These are phyloP conservation scores for Drosophila lacicola DNA, from an alignment of 2,888 invertebrate species.

Conservation along the genomic window DNA sequence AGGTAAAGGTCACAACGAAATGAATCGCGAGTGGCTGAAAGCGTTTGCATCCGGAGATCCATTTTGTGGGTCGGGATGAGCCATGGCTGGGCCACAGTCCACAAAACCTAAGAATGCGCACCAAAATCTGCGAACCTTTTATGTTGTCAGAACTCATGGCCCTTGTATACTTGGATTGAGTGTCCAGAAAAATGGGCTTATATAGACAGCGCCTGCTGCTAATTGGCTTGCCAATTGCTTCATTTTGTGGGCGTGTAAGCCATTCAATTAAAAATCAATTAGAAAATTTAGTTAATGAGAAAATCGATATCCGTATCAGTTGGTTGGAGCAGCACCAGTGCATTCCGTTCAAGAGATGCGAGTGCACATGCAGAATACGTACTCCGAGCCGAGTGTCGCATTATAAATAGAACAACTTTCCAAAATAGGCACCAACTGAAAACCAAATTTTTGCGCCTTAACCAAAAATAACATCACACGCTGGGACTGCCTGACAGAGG, in stretches of 20 bases:
- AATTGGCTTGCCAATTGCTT: constrained; percentile 45
- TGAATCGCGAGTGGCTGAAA: constrained; percentile 33
- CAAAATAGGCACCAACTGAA: constrained; percentile 50
- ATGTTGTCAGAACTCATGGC: constrained; percentile 48
- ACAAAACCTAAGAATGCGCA: constrained; percentile 16
- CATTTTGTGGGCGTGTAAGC: constrained; percentile 50
- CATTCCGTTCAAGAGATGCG: constrained; percentile 12
- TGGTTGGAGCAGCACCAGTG: constrained; percentile 4
- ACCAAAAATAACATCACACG: constrained; percentile 63
- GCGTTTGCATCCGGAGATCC: constrained; percentile 13
- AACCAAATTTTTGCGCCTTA: constrained; percentile 52
- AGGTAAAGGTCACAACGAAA: constrained; percentile 9
- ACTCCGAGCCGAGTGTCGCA: constrained; percentile 30
- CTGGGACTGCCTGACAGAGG: constrained; percentile 18
- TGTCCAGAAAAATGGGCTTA: not conserved
- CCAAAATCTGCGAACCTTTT: constrained; percentile 28
- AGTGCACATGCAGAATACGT: constrained; percentile 22
- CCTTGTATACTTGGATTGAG: constrained; percentile 8
- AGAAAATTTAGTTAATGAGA: constrained; percentile 21
- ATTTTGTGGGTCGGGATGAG: not conserved
- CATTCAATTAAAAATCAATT: constrained; percentile 66
- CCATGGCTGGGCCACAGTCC: constrained; percentile 38
- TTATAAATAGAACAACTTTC: constrained; percentile 47
- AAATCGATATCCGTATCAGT: constrained; percentile 43
- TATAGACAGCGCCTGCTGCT: constrained; percentile 25